Evolutionary conservation across 1,140 invertebrate genomes (phyloP).

Genomic region (Hypothenemus hampei): DNA sequence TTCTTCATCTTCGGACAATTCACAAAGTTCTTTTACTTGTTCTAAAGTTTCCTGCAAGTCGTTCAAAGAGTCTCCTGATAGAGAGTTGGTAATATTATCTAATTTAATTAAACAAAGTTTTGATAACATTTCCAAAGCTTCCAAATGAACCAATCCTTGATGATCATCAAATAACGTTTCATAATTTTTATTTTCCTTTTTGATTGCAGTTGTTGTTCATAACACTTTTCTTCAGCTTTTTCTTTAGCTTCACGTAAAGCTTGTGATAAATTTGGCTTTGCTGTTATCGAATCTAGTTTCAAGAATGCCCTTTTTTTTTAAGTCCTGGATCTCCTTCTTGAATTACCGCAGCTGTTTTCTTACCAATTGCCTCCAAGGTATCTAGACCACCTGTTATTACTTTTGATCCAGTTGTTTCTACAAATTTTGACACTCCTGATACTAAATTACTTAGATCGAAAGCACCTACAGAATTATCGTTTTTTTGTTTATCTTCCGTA

Average conservation of each 20-base stretch:
- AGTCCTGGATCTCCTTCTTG: slow-evolving; percentile 86
- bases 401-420: slow-evolving; percentile 63
- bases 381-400: slow-evolving; percentile 79
- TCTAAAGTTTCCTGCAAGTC: slow-evolving; percentile 73
- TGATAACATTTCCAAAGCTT: slow-evolving; percentile 85
- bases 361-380: slow-evolving; percentile 85
- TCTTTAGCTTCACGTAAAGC: slow-evolving; percentile 79
- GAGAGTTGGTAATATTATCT: slow-evolving; percentile 50
- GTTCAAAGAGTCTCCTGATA: slow-evolving; percentile 52
- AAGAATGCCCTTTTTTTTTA: slow-evolving; percentile 76
- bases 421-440: slow-evolving; percentile 61
- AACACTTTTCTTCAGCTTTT: slow-evolving; percentile 65
- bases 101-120: slow-evolving; percentile 74
- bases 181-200: slow-evolving; percentile 59
- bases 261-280: slow-evolving; percentile 59
- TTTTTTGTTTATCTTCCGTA: not conserved
- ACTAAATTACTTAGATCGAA: slow-evolving; percentile 58
- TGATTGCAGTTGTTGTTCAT: slow-evolving; percentile 54
- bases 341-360: slow-evolving; percentile 88
- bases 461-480: not conserved
- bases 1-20: slow-evolving; percentile 61
- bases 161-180: slow-evolving; percentile 82
- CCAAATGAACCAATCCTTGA: slow-evolving; percentile 81
- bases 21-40: slow-evolving; percentile 73
- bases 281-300: slow-evolving; percentile 52